These are phyloP conservation scores for Ceriagrion tenellum DNA, from an alignment of 2,888 invertebrate genomes.

Conservation along the genomic window DNA sequence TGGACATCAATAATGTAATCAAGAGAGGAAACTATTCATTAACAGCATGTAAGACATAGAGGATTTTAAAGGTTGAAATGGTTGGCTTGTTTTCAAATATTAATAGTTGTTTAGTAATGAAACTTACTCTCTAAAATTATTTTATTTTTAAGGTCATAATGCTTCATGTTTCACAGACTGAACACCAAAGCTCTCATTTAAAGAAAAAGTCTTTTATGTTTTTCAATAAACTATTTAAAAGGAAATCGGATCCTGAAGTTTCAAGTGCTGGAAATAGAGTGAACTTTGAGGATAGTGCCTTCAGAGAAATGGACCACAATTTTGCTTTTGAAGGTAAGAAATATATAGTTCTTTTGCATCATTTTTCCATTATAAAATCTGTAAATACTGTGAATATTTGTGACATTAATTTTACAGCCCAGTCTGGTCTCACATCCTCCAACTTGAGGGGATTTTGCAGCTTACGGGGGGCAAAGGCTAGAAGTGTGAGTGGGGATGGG, in stretches of 20 bases:
- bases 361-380: too few species aligned
- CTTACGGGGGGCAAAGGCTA: slow-evolving; percentile 37
- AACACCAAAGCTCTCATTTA: slow-evolving; percentile 44
- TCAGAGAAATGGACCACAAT: slow-evolving; percentile 68
- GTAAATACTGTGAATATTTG: neutral
- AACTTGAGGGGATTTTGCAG: slow-evolving; percentile 56
- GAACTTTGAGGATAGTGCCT: slow-evolving; percentile 67
- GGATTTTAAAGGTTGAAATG: slow-evolving; percentile 33
- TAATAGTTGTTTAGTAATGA: neutral
- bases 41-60: slow-evolving; percentile 52
- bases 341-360: neutral
- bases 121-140: neutral
- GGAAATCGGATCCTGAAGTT: slow-evolving; percentile 65
- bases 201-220: slow-evolving; percentile 68
- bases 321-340: slow-evolving; percentile 43
- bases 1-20: slow-evolving; percentile 29
- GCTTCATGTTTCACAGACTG: slow-evolving; percentile 65
- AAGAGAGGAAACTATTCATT: neutral
- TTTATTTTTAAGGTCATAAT: slow-evolving; percentile 54
- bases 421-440: slow-evolving; percentile 37
- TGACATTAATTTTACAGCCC: neutral
- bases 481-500: slow-evolving; percentile 37
- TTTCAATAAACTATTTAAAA: slow-evolving; percentile 64
- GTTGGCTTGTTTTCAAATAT: slow-evolving; percentile 6
- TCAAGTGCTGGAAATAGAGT: slow-evolving; percentile 36